Evolutionary conservation across 1,140 invertebrate genomes (phyloP).

Genomic region (Callitettix versicolor): DNA sequence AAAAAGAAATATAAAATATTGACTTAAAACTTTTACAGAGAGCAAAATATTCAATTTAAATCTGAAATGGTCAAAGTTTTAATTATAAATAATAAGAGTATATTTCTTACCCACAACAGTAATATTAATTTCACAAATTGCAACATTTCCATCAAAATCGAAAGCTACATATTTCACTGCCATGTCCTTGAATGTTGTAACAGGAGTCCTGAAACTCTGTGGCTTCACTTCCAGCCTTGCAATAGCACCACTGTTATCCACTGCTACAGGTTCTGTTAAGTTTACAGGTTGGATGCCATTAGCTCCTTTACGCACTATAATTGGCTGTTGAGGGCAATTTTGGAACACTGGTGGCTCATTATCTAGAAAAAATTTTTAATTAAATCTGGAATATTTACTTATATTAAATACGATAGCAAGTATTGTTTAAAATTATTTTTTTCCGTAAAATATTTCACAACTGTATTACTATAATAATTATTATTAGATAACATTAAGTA

Average conservation of each 20-base stretch:
- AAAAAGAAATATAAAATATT: no score
- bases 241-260: slow-evolving; percentile 89
- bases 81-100: no score
- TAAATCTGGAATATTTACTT: no score
- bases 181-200: slow-evolving; percentile 80
- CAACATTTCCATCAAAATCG: slow-evolving; percentile 93
- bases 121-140: slow-evolving; percentile 92
- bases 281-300: slow-evolving; percentile 81
- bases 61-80: no score
- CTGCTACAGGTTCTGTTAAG: slow-evolving; percentile 83
- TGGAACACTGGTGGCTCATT: slow-evolving; percentile 93
- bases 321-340: slow-evolving; percentile 87
- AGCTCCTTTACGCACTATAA: slow-evolving; percentile 75
- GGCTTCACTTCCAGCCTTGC: slow-evolving; percentile 85
- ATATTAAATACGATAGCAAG: no score
- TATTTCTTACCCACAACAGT: slow-evolving; percentile 59
- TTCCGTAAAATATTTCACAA: no score
- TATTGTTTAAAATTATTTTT: no score
- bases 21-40: no score
- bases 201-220: slow-evolving; percentile 78
- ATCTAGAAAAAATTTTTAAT: slow-evolving; percentile 48
- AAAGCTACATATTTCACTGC: slow-evolving; percentile 92
- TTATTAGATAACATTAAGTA: no score
- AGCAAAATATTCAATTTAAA: no score
- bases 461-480: no score